Percentiles rank a stretch among this genome's conserved stretches.
Conservation (phyloP, 2,797 vertebrate genomes). For the Helicolenus hilgendorfi region DNA sequence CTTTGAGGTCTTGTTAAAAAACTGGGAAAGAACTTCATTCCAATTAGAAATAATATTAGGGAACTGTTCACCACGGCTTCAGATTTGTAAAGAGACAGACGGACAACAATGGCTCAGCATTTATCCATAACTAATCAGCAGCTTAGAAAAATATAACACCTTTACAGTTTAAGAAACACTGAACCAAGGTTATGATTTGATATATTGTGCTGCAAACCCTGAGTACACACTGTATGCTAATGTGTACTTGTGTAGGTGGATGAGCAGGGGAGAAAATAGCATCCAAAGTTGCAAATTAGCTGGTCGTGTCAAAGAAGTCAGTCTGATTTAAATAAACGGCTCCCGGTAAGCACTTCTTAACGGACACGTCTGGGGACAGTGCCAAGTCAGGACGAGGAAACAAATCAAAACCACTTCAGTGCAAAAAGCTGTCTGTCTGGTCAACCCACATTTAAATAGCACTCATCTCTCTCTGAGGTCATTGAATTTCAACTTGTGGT, state of each 20-base stretch:
- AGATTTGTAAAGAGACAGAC: not conserved
- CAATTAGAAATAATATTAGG: not conserved
- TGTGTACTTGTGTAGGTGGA: conserved; percentile 57
- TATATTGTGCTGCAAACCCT: conserved; percentile 24
- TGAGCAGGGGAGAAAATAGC: not conserved
- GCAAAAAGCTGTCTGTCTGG: conserved; percentile 17
- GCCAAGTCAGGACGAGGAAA: conserved; percentile 42
- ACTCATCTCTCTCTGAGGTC: conserved; percentile 14
- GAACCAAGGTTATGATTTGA: conserved; percentile 24
- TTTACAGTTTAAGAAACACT: not conserved
- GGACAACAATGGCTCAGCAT: not conserved
- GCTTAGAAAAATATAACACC: not conserved
- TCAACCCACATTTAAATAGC: conserved; percentile 23
- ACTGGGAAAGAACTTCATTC: not conserved
- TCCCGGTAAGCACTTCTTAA: conserved; percentile 43
- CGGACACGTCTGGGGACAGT: conserved; percentile 26
- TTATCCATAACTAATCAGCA: not conserved
- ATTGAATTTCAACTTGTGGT: not conserved
- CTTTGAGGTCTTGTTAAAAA: not conserved
- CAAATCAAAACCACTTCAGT: conserved; percentile 35
- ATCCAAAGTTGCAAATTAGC: conserved; percentile 69
- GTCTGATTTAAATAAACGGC: conserved; percentile 66
- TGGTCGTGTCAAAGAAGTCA: conserved; percentile 66
- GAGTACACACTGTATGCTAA: conserved; percentile 57
- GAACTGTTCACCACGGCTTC: not conserved